phyloP scores from a whole-genome alignment of 2,113 vertebrate genomes.

The Eidolon helvum region DNA sequence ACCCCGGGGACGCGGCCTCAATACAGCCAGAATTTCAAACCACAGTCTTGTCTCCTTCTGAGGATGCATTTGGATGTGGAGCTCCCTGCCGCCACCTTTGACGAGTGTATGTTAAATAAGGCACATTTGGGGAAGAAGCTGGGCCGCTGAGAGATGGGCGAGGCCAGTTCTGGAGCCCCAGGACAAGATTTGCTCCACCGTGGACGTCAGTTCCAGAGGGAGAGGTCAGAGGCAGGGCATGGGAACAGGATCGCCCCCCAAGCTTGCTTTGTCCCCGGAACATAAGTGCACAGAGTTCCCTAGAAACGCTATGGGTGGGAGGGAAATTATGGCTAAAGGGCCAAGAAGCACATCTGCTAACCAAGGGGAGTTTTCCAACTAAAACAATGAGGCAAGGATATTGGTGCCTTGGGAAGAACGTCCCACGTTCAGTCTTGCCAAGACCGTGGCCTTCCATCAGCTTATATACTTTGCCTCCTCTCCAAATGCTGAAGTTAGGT shows the following conservation, averaged over 20 bases:
- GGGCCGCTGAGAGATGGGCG: neutral
- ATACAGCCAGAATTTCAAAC: constrained; percentile 16
- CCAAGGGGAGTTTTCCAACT: neutral
- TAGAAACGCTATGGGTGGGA: neutral
- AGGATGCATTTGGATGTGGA: neutral
- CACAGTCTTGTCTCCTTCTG: neutral
- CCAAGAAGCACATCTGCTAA: neutral
- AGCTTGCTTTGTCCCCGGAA: neutral
- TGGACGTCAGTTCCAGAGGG: neutral
- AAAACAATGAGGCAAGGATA: neutral
- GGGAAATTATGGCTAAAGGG: neutral
- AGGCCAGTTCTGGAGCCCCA: neutral
- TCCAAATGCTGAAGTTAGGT: neutral
- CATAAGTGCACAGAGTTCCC: neutral
- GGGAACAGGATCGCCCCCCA: neutral
- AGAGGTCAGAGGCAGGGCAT: neutral
- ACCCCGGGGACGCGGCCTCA: constrained; percentile 26
- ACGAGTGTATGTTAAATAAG: neutral
- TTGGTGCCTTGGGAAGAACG: neutral
- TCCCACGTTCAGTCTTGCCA: neutral
- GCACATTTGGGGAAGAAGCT: neutral
- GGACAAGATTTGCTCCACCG: neutral
- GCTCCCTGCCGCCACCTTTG: neutral
- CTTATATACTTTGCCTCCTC: neutral
- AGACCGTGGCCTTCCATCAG: neutral